Evolutionary conservation across 2,797 vertebrate species (phyloP).

Genomic region (Poeciliopsis gracilis): DNA sequence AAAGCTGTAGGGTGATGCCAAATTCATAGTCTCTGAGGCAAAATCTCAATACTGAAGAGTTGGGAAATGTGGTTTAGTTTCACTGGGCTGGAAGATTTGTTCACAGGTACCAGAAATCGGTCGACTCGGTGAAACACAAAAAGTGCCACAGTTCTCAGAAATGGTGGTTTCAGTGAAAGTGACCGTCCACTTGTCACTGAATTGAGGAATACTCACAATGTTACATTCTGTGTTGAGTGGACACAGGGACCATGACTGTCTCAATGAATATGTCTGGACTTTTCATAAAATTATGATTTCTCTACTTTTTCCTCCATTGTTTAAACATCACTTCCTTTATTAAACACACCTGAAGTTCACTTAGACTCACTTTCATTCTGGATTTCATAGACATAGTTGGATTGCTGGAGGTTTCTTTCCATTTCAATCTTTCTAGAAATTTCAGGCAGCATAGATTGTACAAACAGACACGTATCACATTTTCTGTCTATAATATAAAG

Average conservation of each 20-base stretch:
- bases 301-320: not conserved
- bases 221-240: not conserved
- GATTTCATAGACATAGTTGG: not conserved
- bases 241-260: not conserved
- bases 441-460: not conserved
- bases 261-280: not conserved
- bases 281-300: not conserved
- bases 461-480: not conserved
- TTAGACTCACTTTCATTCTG: not conserved
- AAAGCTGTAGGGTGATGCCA: not conserved
- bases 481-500: not conserved
- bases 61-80: not conserved
- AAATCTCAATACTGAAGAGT: not conserved
- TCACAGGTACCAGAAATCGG: not conserved
- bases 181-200: not conserved
- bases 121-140: not conserved
- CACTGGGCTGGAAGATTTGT: not conserved
- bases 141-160: not conserved
- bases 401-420: not conserved
- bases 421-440: not conserved
- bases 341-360: not conserved
- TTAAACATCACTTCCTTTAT: not conserved
- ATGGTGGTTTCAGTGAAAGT: not conserved
- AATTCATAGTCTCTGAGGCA: not conserved
- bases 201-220: not conserved